Conservation (phyloP, 1,140 invertebrate species). For the Drosophila tani region DNA sequence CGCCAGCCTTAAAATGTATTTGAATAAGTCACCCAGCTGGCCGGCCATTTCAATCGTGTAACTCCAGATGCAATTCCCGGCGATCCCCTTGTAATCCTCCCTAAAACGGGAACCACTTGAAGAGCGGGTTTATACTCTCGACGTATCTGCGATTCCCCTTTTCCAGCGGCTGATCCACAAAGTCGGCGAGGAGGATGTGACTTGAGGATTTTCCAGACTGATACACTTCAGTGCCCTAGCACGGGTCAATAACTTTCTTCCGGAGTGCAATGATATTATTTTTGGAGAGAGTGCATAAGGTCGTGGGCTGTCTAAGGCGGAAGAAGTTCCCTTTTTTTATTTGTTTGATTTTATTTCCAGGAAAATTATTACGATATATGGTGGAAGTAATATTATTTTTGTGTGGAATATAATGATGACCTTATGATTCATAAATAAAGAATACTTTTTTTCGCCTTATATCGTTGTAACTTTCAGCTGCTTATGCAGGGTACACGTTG, state of each 20-base stretch:
- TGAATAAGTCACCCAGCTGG: slow-evolving; percentile 65
- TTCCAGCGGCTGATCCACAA: slow-evolving; percentile 9
- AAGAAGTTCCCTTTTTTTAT: neutral
- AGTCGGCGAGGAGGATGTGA: slow-evolving; percentile 43
- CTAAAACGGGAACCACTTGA: slow-evolving; percentile 47
- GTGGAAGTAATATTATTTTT: neutral
- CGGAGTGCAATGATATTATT: slow-evolving; percentile 42
- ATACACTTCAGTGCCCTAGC: slow-evolving; percentile 53
- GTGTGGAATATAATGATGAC: too few species aligned
- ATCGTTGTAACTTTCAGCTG: too few species aligned
- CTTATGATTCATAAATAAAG: too few species aligned
- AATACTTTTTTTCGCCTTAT: too few species aligned
- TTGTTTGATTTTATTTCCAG: neutral
- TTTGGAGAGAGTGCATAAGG: slow-evolving; percentile 41
- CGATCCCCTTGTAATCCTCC: slow-evolving; percentile 55
- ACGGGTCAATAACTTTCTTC: slow-evolving; percentile 54
- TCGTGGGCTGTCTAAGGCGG: slow-evolving; percentile 13
- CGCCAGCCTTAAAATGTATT: slow-evolving; percentile 23
- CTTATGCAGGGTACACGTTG: too few species aligned
- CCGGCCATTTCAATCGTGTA: slow-evolving; percentile 53
- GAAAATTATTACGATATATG: neutral
- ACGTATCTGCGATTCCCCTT: neutral
- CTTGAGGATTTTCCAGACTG: slow-evolving; percentile 55
- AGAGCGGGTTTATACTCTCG: slow-evolving; percentile 8
- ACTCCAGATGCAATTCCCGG: slow-evolving; percentile 44